Percentiles rank a stretch among this genome's conserved stretches.
Conservation (phyloP, 2,113 vertebrate species). For the Hystrix brachyura region DNA sequence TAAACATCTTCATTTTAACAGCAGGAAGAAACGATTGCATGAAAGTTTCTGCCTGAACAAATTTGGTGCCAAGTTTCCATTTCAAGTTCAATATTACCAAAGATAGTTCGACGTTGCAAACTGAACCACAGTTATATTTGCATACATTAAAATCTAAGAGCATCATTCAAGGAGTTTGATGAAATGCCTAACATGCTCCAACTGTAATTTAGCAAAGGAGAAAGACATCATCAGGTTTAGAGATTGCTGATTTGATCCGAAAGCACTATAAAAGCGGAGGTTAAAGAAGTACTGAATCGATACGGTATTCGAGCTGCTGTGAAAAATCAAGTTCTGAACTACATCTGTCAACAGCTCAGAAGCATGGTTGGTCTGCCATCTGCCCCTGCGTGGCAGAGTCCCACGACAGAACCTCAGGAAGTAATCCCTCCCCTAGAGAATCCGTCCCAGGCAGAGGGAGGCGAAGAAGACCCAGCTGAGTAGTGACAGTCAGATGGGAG, state of each 20-base stretch:
- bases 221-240: neutral
- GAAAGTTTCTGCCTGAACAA: slow-evolving; percentile 81
- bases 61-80: slow-evolving; percentile 91
- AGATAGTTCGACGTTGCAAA: neutral
- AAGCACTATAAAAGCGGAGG: slow-evolving; percentile 10
- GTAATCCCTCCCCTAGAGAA: neutral
- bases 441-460: neutral
- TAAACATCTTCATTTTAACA: slow-evolving; percentile 76
- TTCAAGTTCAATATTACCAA: slow-evolving; percentile 76
- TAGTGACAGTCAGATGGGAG: neutral
- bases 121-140: slow-evolving; percentile 24
- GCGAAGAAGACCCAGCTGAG: neutral
- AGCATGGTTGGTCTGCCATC: neutral
- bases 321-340: neutral
- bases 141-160: neutral
- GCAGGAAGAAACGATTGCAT: slow-evolving; percentile 76
- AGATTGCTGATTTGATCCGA: neutral
- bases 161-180: neutral
- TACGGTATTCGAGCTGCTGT: neutral
- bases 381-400: neutral
- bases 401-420: neutral
- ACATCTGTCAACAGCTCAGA: neutral
- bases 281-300: neutral
- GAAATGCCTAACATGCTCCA: neutral
- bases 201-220: slow-evolving; percentile 27